Evolutionary conservation across 2,888 invertebrate genomes (phyloP).

Genomic region (Trissonchulus latispiculum): DNA sequence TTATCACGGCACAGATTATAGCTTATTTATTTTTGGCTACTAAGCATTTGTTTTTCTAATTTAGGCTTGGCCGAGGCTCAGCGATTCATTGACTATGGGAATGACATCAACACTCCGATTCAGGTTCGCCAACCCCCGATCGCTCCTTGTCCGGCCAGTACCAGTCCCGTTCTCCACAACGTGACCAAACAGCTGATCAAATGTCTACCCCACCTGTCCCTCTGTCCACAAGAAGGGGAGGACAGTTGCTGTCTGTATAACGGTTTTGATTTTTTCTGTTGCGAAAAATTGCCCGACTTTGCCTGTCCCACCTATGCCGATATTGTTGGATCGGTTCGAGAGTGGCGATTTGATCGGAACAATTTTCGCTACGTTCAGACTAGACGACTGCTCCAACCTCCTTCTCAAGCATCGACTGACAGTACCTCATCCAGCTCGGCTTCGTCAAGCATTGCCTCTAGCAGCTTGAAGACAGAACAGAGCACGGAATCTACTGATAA

Average conservation of each 20-base stretch:
- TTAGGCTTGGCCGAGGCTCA: too few species aligned
- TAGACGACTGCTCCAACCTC: not conserved
- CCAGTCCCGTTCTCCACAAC: not conserved
- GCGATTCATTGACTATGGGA: too few species aligned
- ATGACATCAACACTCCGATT: too few species aligned
- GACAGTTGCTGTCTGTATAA: not conserved
- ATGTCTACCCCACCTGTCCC: not conserved
- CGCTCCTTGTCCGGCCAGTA: not conserved
- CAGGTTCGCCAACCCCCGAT: too few species aligned
- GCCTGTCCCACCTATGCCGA: not conserved
- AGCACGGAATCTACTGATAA: too few species aligned
- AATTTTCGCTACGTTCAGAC: not conserved
- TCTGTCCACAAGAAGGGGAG: not conserved
- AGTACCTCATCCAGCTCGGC: too few species aligned
- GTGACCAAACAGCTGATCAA: not conserved
- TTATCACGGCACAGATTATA: too few species aligned
- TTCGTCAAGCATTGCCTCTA: too few species aligned
- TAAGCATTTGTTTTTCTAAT: too few species aligned
- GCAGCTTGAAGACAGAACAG: too few species aligned
- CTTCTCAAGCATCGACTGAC: too few species aligned
- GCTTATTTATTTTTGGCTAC: too few species aligned
- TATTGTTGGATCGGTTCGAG: not conserved
- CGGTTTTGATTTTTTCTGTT: not conserved
- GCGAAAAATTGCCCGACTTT: not conserved
- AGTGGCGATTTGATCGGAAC: not conserved